Percentiles rank a stretch among this genome's conserved stretches.
These are phyloP conservation scores for Oedothorax gibbosus DNA, from an alignment of 1,140 invertebrate species.

Conservation along the genomic window DNA sequence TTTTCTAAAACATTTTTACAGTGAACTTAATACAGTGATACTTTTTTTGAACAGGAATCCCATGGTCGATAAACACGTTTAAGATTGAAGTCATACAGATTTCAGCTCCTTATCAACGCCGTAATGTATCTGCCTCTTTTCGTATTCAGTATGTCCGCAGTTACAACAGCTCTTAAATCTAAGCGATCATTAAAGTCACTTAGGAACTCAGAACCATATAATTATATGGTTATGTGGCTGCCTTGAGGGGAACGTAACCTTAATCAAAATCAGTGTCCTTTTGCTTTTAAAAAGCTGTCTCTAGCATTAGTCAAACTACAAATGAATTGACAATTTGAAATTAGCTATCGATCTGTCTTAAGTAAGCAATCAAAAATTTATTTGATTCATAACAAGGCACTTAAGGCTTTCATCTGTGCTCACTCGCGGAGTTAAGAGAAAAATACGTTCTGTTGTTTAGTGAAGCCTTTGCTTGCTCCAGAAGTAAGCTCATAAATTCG, in stretches of 20 bases:
- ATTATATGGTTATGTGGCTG: constrained; percentile 7
- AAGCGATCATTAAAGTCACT: constrained; percentile 6
- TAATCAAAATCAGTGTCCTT: not conserved
- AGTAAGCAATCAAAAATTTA: constrained; percentile 48
- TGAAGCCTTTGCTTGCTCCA: not conserved
- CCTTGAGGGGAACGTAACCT: not conserved
- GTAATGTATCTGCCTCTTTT: too few species aligned
- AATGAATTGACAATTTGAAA: not conserved
- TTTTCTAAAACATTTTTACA: too few species aligned
- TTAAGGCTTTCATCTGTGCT: constrained; percentile 17
- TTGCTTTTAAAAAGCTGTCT: not conserved
- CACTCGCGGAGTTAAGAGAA: not conserved
- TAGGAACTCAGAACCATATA: not conserved
- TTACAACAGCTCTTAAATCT: constrained; percentile 9
- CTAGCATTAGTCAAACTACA: too few species aligned
- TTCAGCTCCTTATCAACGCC: too few species aligned
- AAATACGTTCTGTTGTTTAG: constrained; percentile 9
- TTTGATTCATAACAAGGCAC: constrained; percentile 9
- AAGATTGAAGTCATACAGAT: too few species aligned
- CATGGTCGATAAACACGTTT: too few species aligned
- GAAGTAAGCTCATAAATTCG: too few species aligned
- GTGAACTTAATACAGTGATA: too few species aligned
- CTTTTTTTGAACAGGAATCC: too few species aligned
- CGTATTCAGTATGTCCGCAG: not conserved
- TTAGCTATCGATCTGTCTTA: not conserved